A percentile compares a stretch with the other conserved stretches of the same genome.
Evolutionary conservation across 1,140 invertebrate genomes (phyloP).

Genomic region (Plutomurus gul): DNA sequence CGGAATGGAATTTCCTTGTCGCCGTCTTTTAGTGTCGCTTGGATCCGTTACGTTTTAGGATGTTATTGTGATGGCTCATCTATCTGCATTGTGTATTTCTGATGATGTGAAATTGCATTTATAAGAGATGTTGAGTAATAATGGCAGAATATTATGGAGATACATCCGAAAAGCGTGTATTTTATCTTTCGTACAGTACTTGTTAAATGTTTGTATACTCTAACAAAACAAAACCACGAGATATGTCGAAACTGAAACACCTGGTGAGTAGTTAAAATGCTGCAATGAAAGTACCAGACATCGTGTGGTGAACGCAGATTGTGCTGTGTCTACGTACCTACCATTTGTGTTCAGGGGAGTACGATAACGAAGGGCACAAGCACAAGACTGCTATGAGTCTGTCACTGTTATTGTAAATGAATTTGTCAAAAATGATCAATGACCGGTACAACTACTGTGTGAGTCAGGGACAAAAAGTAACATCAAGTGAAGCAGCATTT

Average conservation of each 20-base stretch:
- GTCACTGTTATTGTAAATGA: conserved; percentile 39
- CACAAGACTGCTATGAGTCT: conserved; percentile 9
- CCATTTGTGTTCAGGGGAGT: not conserved
- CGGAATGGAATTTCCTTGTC: conserved; percentile 5
- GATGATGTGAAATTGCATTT: not conserved
- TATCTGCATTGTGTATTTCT: not conserved
- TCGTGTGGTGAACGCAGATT: not conserved
- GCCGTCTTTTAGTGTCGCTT: no score
- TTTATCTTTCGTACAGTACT: no score
- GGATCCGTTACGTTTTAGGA: not conserved
- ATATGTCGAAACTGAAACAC: not conserved
- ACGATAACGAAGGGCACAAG: not conserved
- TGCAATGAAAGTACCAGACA: not conserved
- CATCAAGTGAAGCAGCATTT: no score
- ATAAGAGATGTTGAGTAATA: no score
- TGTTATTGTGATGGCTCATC: conserved; percentile 16
- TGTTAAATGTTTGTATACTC: not conserved
- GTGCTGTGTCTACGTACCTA: not conserved
- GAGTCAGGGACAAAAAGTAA: no score
- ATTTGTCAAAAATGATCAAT: conserved; percentile 43
- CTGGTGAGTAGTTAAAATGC: conserved; percentile 1
- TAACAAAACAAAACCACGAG: not conserved
- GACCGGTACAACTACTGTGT: not conserved
- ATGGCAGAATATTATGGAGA: no score
- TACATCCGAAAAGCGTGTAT: no score